Evolutionary conservation across 2,888 invertebrate genomes (phyloP).

Genomic region (Actias luna): DNA sequence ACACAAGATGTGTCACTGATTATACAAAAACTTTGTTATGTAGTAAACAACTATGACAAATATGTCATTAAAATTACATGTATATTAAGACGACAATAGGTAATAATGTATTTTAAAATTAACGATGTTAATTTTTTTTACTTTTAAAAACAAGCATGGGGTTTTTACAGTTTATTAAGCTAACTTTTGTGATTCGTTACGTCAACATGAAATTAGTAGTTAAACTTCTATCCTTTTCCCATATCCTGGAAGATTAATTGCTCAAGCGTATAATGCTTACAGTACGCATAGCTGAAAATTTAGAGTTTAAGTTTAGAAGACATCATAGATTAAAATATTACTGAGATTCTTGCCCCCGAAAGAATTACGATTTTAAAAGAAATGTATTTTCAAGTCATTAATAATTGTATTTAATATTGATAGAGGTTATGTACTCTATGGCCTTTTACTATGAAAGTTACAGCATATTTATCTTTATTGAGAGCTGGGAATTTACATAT

Average conservation of each 20-base stretch:
- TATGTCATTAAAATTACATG: background rate
- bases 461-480: background rate
- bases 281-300: too few relatives aligned
- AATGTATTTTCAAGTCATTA: too few relatives aligned
- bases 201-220: background rate
- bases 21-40: background rate
- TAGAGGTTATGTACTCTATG: too few relatives aligned
- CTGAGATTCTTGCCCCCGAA: too few relatives aligned
- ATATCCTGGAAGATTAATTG: background rate
- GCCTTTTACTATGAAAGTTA: background rate
- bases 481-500: background rate
- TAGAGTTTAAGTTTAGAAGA: too few relatives aligned
- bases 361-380: too few relatives aligned
- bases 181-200: background rate
- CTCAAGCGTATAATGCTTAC: too few relatives aligned
- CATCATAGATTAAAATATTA: too few relatives aligned
- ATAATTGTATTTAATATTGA: too few relatives aligned
- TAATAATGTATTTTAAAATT: background rate
- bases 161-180: background rate
- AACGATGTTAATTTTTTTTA: background rate
- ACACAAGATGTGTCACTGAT: constrained; percentile 1
- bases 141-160: background rate
- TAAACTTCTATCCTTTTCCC: background rate
- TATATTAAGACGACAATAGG: background rate
- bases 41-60: background rate